Evolutionary conservation across 2,888 invertebrate genomes (phyloP).

Genomic region (Morpho achilles): DNA sequence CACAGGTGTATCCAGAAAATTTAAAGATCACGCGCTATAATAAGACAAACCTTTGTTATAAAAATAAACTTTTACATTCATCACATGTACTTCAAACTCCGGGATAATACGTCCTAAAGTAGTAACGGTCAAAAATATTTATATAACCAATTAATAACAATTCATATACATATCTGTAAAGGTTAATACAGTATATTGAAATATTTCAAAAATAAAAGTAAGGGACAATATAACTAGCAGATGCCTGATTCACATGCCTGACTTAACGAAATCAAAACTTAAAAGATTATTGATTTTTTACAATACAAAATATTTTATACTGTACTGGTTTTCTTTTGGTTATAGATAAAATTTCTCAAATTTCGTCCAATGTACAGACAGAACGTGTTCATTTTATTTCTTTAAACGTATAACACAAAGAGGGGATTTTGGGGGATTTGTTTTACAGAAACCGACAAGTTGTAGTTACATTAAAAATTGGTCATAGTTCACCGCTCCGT

Average conservation of each 20-base stretch:
- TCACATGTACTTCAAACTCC: too few relatives aligned
- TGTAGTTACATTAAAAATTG: slow-evolving; percentile 32
- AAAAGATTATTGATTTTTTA: too few relatives aligned
- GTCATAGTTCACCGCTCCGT: slow-evolving; percentile 40
- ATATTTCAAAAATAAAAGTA: not conserved
- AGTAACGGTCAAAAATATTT: not conserved
- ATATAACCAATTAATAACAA: not conserved
- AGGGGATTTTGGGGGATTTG: slow-evolving; percentile 22
- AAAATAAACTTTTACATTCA: too few relatives aligned
- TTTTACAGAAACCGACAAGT: slow-evolving; percentile 44
- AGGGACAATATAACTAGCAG: not conserved
- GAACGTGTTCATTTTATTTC: not conserved
- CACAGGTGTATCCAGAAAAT: too few relatives aligned
- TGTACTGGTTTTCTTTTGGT: too few relatives aligned
- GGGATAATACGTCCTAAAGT: too few relatives aligned
- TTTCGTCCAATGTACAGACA: too few relatives aligned
- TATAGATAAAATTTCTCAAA: too few relatives aligned
- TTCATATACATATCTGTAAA: not conserved
- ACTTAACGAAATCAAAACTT: not conserved
- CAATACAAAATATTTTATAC: too few relatives aligned
- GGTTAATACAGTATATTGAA: not conserved
- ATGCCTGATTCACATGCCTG: not conserved
- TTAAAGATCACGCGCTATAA: too few relatives aligned
- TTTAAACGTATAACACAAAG: not conserved
- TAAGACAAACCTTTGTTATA: too few relatives aligned